A percentile compares a stretch with the other conserved stretches of the same genome.
These are phyloP conservation scores for Numenius phaeopus DNA, from an alignment of 2,797 vertebrate genomes.

Conservation along the genomic window DNA sequence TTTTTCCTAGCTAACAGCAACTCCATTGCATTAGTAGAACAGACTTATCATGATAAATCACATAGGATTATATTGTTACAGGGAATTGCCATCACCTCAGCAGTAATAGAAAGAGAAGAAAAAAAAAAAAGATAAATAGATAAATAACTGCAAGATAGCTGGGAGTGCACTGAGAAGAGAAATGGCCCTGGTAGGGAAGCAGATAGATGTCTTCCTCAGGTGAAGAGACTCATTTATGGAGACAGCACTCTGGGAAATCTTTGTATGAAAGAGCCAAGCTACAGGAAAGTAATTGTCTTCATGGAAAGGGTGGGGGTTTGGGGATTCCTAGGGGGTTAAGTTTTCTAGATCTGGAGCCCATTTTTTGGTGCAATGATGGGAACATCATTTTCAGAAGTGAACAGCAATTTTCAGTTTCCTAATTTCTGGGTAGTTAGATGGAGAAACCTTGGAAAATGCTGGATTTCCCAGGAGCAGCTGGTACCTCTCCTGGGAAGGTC, in stretches of 20 bases:
- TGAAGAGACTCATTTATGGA: not conserved
- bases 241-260: not conserved
- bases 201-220: constrained; percentile 39
- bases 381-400: not conserved
- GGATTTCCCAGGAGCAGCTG: not conserved
- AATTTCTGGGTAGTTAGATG: not conserved
- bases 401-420: not conserved
- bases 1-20: not conserved
- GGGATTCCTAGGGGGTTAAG: not conserved
- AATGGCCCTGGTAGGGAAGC: not conserved
- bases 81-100: constrained; percentile 56
- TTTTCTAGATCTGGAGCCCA: not conserved
- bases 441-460: not conserved
- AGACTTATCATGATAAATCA: not conserved
- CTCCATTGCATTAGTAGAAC: not conserved
- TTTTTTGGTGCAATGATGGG: not conserved
- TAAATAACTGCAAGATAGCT: not conserved
- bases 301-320: not conserved
- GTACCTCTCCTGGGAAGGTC: not conserved
- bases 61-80: constrained; percentile 42
- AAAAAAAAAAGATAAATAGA: not conserved
- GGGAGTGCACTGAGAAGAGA: not conserved
- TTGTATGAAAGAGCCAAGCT: not conserved
- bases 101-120: constrained; percentile 9
- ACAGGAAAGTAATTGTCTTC: not conserved